phyloP scores from a whole-genome alignment of 2,113 vertebrate genomes.

The Reinhardtius hippoglossoides region DNA sequence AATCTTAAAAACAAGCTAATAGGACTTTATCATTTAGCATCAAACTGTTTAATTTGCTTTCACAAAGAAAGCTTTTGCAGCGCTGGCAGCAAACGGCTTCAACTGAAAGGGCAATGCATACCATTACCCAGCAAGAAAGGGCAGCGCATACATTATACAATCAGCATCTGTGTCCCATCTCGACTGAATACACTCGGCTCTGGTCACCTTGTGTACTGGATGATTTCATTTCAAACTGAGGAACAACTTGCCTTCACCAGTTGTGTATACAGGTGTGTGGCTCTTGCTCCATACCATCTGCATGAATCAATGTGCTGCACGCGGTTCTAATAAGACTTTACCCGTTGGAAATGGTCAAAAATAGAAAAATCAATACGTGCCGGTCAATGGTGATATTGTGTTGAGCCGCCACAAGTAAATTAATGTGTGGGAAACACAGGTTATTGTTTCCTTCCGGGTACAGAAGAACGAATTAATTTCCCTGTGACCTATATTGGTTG shows the following conservation, averaged over 20 bases:
- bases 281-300: background rate
- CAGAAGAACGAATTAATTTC: background rate
- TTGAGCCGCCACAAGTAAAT: background rate
- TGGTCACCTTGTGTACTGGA: conserved; percentile 33
- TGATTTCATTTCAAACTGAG: conserved; percentile 35
- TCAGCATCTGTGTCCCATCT: conserved; percentile 62
- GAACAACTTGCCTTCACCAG: conserved; percentile 31
- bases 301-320: background rate
- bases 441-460: background rate
- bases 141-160: conserved; percentile 76
- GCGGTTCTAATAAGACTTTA: background rate
- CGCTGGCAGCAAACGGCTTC: conserved; percentile 50
- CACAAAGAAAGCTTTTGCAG: conserved; percentile 68
- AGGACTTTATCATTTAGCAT: conserved; percentile 79
- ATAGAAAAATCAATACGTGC: background rate
- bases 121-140: conserved; percentile 78
- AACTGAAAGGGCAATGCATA: conserved; percentile 78
- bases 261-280: background rate
- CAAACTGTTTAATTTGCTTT: conserved; percentile 70
- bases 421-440: background rate
- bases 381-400: background rate
- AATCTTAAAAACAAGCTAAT: conserved; percentile 57
- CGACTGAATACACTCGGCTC: conserved; percentile 32
- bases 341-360: background rate
- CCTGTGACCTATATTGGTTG: background rate